Evolutionary conservation across 2,888 invertebrate species (phyloP).

Genomic region (Athalia cordata): DNA sequence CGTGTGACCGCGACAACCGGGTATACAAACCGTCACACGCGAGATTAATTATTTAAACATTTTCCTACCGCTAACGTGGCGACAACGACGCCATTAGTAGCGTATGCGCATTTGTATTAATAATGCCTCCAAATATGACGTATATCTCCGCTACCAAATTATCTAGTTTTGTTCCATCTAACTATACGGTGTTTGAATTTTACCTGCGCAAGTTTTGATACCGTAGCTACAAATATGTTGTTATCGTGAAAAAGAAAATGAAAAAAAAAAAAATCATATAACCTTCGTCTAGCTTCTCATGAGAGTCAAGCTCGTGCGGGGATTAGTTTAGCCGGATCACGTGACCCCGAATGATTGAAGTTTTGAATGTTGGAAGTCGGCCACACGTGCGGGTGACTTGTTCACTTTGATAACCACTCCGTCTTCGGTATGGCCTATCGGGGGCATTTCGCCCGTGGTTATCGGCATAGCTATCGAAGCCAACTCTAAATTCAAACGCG

Average conservation of each 20-base stretch:
- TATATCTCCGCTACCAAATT: not conserved
- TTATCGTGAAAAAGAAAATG: not conserved
- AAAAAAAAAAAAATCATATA: not conserved
- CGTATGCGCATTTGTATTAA: not conserved
- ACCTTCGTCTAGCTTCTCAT: not conserved
- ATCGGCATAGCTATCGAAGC: conserved; percentile 33
- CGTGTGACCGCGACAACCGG: conserved; percentile 11
- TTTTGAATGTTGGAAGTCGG: conserved; percentile 15
- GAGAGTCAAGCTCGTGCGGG: conserved; percentile 3
- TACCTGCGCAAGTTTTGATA: too few species aligned
- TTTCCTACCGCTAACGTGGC: conserved; percentile 30
- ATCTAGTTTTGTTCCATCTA: not conserved
- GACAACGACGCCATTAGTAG: conserved; percentile 27
- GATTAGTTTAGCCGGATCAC: conserved; percentile 26
- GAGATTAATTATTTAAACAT: conserved; percentile 28
- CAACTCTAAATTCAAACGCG: conserved; percentile 36
- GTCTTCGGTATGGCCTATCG: conserved; percentile 52
- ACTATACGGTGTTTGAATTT: too few species aligned
- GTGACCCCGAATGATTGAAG: conserved; percentile 14
- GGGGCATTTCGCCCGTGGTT: conserved; percentile 41
- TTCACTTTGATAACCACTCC: conserved; percentile 49
- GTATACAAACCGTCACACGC: not conserved
- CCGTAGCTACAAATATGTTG: not conserved
- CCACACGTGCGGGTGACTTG: conserved; percentile 27
- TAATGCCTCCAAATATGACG: conserved; percentile 9